Percentiles rank a stretch among this genome's conserved stretches.
phyloP scores from a whole-genome alignment of 2,888 invertebrate genomes.

The Imbricaverruca yamaguchii region DNA sequence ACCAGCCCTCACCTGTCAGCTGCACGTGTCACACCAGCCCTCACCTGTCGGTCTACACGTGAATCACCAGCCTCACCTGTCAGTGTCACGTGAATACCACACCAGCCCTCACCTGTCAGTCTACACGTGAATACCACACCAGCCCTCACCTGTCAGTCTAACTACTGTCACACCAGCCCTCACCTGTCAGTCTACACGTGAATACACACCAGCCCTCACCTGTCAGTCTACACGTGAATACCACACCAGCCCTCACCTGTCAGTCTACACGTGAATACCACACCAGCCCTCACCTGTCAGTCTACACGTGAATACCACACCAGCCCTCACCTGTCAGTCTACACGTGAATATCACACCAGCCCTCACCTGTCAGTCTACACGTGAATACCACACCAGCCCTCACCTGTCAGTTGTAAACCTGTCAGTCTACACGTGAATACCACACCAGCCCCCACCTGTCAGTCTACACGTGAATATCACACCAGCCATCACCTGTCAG shows the following conservation, averaged over 20 bases:
- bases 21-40: neutral
- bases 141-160: too few species aligned
- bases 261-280: conserved; percentile 66
- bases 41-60: conserved; percentile 56
- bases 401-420: conserved; percentile 46
- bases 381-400: neutral
- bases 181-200: conserved; percentile 56
- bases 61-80: too few species aligned
- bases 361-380: too few species aligned
- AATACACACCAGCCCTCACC: too few species aligned
- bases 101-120: conserved; percentile 42
- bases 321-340: conserved; percentile 46
- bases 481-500: too few species aligned
- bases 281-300: too few species aligned
- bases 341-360: conserved; percentile 75
- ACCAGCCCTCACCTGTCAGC: too few species aligned
- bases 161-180: conserved; percentile 28
- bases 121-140: conserved; percentile 69
- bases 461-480: conserved; percentile 66
- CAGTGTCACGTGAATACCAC: too few species aligned
- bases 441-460: conserved; percentile 39
- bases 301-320: too few species aligned
- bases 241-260: conserved; percentile 39
- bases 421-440: too few species aligned
- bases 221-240: too few species aligned